phyloP scores from a whole-genome alignment of 1,140 invertebrate species.

The Bombyx mandarina region DNA sequence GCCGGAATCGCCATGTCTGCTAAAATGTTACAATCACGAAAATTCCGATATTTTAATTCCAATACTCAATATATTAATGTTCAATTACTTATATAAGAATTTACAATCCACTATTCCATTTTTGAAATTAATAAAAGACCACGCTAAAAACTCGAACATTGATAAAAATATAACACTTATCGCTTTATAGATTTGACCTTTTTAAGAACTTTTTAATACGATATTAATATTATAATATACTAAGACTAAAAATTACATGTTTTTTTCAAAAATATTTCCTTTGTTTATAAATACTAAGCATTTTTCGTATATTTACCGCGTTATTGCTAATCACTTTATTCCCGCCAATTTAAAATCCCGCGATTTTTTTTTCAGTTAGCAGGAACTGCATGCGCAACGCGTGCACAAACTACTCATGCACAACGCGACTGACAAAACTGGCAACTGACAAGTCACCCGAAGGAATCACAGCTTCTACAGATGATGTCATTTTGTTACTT shows the following conservation, averaged over 20 bases:
- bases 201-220: too few species aligned
- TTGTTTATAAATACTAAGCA: too few species aligned
- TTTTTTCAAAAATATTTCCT: too few species aligned
- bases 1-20: constrained; percentile 44
- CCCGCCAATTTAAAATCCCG: constrained; percentile 20
- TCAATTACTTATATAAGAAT: too few species aligned
- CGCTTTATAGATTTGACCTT: too few species aligned
- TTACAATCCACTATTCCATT: too few species aligned
- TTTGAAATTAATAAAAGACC: too few species aligned
- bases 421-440: constrained; percentile 30
- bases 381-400: constrained; percentile 38
- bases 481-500: not conserved
- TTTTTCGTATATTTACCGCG: constrained; percentile 17
- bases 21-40: constrained; percentile 10
- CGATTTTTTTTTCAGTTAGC: constrained; percentile 10
- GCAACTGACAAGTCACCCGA: not conserved
- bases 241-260: too few species aligned
- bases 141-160: too few species aligned
- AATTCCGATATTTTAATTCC: not conserved
- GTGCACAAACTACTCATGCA: constrained; percentile 42
- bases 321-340: constrained; percentile 15
- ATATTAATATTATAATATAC: too few species aligned
- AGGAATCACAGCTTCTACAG: constrained; percentile 1
- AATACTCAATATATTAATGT: too few species aligned
- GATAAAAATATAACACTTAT: too few species aligned